Percentiles rank a stretch among this genome's conserved stretches.
These are phyloP conservation scores for Trochalopteron elliotii DNA, from an alignment of 2,113 vertebrate species.

Conservation along the genomic window DNA sequence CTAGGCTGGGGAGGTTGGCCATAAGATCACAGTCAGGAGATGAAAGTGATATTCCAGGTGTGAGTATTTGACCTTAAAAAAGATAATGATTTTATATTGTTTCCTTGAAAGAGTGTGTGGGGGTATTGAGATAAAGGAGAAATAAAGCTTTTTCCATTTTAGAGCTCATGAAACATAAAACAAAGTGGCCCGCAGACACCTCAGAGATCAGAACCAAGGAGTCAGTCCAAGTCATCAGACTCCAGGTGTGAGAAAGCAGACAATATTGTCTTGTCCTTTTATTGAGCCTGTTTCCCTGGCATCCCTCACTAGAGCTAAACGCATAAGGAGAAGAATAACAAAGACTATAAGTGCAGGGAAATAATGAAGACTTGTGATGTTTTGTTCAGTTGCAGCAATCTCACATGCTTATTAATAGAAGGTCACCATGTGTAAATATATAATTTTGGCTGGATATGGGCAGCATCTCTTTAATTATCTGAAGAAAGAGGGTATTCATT, in stretches of 20 bases:
- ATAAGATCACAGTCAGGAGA: not conserved
- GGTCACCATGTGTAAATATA: slow-evolving; percentile 26
- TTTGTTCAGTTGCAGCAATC: slow-evolving; percentile 41
- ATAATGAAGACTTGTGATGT: slow-evolving; percentile 35
- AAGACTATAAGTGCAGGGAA: not conserved
- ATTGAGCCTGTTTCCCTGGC: not conserved
- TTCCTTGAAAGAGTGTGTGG: not conserved
- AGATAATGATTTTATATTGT: not conserved
- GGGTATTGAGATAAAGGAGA: not conserved
- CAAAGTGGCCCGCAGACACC: not conserved
- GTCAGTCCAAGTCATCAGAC: not conserved
- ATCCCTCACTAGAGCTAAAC: not conserved
- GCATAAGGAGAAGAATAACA: slow-evolving; percentile 1
- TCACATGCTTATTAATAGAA: slow-evolving; percentile 60
- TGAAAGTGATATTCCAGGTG: not conserved
- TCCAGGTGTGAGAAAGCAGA: slow-evolving; percentile 8
- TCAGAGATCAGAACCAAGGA: not conserved
- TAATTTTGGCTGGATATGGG: slow-evolving; percentile 44
- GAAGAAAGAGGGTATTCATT: slow-evolving; percentile 48
- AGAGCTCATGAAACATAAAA: not conserved
- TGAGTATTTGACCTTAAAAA: not conserved
- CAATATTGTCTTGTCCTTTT: not conserved
- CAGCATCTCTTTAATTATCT: slow-evolving; percentile 61
- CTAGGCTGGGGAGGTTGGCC: accelerated
- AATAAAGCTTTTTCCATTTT: not conserved